phyloP scores from a whole-genome alignment of 2,888 invertebrate genomes.

The Ennomos erosarius region DNA sequence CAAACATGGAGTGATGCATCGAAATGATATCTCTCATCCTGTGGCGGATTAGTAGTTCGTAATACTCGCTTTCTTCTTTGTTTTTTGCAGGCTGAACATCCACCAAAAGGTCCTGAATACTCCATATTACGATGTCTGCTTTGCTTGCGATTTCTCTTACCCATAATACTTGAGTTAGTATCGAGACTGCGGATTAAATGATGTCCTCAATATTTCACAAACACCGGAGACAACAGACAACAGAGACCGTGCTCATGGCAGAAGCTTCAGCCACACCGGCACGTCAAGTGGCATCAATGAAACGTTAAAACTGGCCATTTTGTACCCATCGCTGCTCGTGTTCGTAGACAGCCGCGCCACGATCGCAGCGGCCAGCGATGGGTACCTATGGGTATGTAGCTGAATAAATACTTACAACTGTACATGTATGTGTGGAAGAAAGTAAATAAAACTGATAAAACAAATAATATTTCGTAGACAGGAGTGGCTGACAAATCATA shows the following conservation, averaged over 20 bases:
- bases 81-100: slow-evolving; percentile 28
- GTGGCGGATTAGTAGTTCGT: slow-evolving; percentile 9
- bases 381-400: too few species aligned
- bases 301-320: too few species aligned
- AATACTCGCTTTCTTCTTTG: slow-evolving; percentile 10
- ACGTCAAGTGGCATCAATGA: too few species aligned
- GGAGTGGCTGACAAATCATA: slow-evolving; percentile 20
- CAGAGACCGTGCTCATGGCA: too few species aligned
- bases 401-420: slow-evolving; percentile 23
- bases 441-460: slow-evolving; percentile 5
- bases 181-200: slow-evolving; percentile 15
- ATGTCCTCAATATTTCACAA: too few species aligned
- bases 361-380: too few species aligned
- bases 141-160: slow-evolving; percentile 27
- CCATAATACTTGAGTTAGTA: slow-evolving; percentile 19
- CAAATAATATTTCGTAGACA: slow-evolving; percentile 17
- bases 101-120: slow-evolving; percentile 23
- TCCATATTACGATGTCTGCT: slow-evolving; percentile 22
- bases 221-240: too few species aligned
- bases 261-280: too few species aligned
- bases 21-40: slow-evolving; percentile 30
- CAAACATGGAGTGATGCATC: slow-evolving; percentile 33
- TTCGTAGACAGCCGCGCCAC: too few species aligned
- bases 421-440: slow-evolving; percentile 13
- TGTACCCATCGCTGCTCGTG: too few species aligned